Evolutionary conservation across 2,797 vertebrate genomes (phyloP), one percentile per base, ranked within the genome.

Genomic region (Pachyuromys duprasi): DNA sequence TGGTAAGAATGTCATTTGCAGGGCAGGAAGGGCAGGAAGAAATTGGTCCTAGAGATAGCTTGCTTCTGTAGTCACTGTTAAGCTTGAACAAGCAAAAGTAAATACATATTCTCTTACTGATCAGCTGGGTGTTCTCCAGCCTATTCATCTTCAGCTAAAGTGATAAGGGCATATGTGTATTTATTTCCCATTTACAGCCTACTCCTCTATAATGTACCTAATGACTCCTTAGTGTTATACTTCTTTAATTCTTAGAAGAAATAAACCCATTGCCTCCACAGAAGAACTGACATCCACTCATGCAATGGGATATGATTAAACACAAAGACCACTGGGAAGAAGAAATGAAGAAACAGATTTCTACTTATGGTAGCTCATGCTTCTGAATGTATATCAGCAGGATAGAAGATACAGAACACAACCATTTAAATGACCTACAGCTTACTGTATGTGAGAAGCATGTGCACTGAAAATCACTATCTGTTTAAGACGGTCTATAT

Each of bases 1-100:
- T 98, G 93, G 92, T 97, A 98, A 98, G 94, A 98, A 97, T 98
- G 98, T 98, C 98, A 98, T 98, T 98, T 98, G 95, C 95, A 95
- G 97, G 97, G 96, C 94, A 98, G 96, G 42, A 96, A 96, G 97
- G 97, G 95, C 96, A 97, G 93, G 90, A 95, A 91, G 92, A 97
- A 98, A 97, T 97, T 79, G 93, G 94, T 98, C 96, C 97, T 95
- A 97, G 94, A 96, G 97, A 96, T 98, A 96, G 97, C 60, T 92
- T 84, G 49, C 92, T 78, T 95, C 92, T 89, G 28, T 86, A 81
- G 74, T 97, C 79, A 17, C 93, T 96, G 84, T 45, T 92, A 94
- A 97, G 89, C 97, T 98, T 97, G 97, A 98, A 95, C 94, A 98
- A 97, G 91, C 96, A 96, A 70, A 96, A 97, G 86, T 84, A 97